A percentile compares a stretch with the other conserved stretches of the same genome.
phyloP scores from a whole-genome alignment of 2,797 vertebrate genomes.

The Adelosebastes latens region DNA sequence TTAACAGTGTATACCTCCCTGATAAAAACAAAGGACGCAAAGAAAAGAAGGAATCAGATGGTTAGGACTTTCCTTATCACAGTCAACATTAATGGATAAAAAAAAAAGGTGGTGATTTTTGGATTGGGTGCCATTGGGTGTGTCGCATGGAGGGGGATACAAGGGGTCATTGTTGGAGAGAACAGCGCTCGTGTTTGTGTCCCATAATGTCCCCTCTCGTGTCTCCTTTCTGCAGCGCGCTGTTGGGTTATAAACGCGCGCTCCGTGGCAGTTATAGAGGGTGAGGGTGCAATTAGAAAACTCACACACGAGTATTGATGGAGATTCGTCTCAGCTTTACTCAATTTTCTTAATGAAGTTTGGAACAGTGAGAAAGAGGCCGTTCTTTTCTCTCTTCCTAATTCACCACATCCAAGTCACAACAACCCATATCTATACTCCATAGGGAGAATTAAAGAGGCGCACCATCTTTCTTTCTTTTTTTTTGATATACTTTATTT shows the following conservation, averaged over 20 bases:
- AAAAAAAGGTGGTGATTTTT: constrained; percentile 65
- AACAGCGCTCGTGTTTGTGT: constrained; percentile 76
- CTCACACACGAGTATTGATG: neutral
- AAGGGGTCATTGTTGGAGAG: constrained; percentile 80
- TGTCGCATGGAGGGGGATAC: constrained; percentile 67
- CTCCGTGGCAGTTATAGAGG: constrained; percentile 1
- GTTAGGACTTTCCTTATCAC: constrained; percentile 72
- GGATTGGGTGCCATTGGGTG: constrained; percentile 46
- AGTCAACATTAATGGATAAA: constrained; percentile 72
- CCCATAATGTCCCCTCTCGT: constrained; percentile 42
- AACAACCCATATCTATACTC: neutral
- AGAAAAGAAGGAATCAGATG: constrained; percentile 65
- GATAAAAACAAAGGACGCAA: constrained; percentile 79
- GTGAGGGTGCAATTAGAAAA: constrained; percentile 41
- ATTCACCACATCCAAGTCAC: constrained; percentile 41
- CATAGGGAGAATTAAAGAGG: neutral
- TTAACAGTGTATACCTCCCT: too few species aligned
- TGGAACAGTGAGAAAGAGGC: neutral
- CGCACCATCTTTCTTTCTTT: neutral
- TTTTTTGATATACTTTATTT: too few species aligned
- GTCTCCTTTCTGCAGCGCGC: constrained; percentile 43
- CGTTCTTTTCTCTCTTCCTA: neutral
- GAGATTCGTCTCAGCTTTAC: neutral
- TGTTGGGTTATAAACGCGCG: constrained; percentile 57
- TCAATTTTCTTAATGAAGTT: neutral